phyloP scores from a whole-genome alignment of 2,113 vertebrate genomes.

The Circaetus cinerascens region DNA sequence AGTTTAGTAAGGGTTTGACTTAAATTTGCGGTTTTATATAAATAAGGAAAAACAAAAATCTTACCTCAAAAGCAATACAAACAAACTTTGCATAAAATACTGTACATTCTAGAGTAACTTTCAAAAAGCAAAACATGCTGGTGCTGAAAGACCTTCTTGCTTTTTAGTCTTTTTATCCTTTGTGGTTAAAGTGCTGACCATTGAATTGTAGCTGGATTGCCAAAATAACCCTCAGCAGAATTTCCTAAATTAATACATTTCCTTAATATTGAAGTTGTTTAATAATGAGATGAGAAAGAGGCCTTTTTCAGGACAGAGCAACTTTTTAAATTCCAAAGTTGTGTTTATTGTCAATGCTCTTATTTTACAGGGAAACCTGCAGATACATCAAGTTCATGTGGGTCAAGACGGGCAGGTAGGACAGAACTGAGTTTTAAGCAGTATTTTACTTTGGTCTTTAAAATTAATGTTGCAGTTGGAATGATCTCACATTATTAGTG shows the following conservation, averaged over 20 bases:
- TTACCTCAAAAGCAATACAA: neutral
- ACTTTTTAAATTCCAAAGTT: neutral
- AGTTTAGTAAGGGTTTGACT: neutral
- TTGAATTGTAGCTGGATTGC: neutral
- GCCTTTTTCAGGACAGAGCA: neutral
- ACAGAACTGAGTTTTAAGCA: neutral
- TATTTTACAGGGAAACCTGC: conserved; percentile 89
- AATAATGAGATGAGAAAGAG: neutral
- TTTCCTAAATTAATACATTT: neutral
- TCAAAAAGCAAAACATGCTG: neutral
- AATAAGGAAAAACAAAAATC: neutral
- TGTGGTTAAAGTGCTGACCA: neutral
- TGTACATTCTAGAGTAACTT: neutral
- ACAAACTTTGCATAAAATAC: neutral
- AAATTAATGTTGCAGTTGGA: neutral
- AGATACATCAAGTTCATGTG: conserved; percentile 96
- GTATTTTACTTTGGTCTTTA: neutral
- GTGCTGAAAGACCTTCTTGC: neutral
- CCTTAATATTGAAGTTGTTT: neutral
- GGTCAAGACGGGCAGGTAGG: conserved; percentile 98
- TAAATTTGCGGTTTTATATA: neutral
- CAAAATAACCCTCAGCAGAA: neutral
- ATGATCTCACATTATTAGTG: neutral
- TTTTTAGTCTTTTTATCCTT: neutral
- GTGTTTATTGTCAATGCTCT: neutral